Base-by-base conservation (phyloP, 2,888 invertebrate species). In the Drosophila melanocephala region DNA sequence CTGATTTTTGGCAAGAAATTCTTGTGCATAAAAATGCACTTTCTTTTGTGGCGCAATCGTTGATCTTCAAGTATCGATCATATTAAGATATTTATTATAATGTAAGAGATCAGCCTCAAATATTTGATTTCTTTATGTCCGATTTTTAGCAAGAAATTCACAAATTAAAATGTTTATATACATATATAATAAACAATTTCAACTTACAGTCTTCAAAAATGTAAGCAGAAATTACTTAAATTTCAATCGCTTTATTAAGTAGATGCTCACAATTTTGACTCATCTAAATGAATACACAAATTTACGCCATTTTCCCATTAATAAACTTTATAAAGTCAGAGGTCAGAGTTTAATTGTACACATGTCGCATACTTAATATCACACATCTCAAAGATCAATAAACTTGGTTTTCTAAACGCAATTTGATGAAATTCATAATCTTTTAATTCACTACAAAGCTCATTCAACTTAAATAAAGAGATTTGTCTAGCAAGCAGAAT, bases 311-410 rank as follows among this genome's bases (percentile, higher is more conserved):
- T 50, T 26, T 28, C 4, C 26, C 3, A 16, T 5, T 10, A 37
- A 56, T 22, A 1, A 1, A 5, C 19, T 19, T 1, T 28, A 10
- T 19, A 30, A 52, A 28, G 19, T 28, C 35, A 35, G n/a, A n/a
- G 26, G 6, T 44, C 7, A 26, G 10, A 1, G 19, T 33, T 35
- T 0, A 63, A n/a, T 47, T 28, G 14, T 7, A 2, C 14, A 47
- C 55, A 2, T 33, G 5, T 35, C 55, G 55, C n/a, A 55, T 63
- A 63, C 63, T 33, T 44, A 44, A 35, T 10, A 5, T 19, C 14
- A 2, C 14, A 16, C 33, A n/a, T 4, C 14, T n/a, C 3, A 33
- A 56, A 61, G 56, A 42, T 67, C 58, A 62, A 59, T 56, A 39
- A 75, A 58, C 67, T 47, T 28, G 30, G 14, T 22, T 55, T 30